Conservation (phyloP, 1,140 invertebrate species). For the Oppia nitens region DNA sequence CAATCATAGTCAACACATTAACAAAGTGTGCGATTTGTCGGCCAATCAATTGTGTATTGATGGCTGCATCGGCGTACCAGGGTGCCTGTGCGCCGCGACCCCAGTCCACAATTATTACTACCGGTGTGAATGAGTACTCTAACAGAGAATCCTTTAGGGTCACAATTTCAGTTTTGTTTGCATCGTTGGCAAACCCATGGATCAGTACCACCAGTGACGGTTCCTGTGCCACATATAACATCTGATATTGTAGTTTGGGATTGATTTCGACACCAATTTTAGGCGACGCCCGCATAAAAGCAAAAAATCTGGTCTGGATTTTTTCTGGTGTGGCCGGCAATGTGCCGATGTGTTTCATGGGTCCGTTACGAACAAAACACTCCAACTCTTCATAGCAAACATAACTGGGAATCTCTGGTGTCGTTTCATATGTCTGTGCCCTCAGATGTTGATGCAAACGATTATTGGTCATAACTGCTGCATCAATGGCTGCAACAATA, state of each 20-base stretch:
- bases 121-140: background rate
- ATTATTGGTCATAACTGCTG: too few relatives aligned
- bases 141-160: conserved; percentile 6
- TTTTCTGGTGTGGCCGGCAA: conserved; percentile 22
- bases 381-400: conserved; percentile 28
- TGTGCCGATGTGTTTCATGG: conserved; percentile 22
- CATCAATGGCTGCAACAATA: too few relatives aligned
- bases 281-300: conserved; percentile 21
- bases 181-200: conserved; percentile 27
- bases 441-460: too few relatives aligned
- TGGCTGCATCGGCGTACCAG: conserved; percentile 40
- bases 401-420: too few relatives aligned
- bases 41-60: conserved; percentile 44
- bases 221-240: background rate
- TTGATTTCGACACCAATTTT: conserved; percentile 18
- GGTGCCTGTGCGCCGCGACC: conserved; percentile 31
- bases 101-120: conserved; percentile 30
- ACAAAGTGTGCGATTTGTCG: conserved; percentile 37
- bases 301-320: conserved; percentile 25
- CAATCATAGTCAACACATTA: conserved; percentile 19
- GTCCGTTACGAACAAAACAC: conserved; percentile 24
- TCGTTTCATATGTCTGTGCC: too few relatives aligned
- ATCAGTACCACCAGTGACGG: conserved; percentile 18
- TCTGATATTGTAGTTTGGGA: background rate
- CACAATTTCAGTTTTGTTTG: conserved; percentile 20